A percentile compares a stretch with the other conserved stretches of the same genome.
Evolutionary conservation across 2,797 vertebrate species (phyloP).

Genomic region (Lepilemur septentrionalis): DNA sequence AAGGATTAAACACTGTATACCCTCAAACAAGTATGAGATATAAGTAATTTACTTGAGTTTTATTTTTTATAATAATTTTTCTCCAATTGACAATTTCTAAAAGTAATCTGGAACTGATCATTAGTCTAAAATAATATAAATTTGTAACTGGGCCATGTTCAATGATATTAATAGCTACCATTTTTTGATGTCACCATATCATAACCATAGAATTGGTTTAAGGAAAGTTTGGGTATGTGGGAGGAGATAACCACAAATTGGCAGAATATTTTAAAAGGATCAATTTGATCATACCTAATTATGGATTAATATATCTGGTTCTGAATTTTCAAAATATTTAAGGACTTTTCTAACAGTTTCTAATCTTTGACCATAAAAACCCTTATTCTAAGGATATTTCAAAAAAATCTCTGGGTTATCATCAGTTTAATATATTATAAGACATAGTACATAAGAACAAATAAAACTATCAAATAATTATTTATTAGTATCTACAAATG

Average conservation of each 20-base stretch:
- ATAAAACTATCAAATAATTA: background rate
- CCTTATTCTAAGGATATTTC: slow-evolving; percentile 8
- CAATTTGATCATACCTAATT: background rate
- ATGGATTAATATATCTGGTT: background rate
- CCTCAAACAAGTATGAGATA: background rate
- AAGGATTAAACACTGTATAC: background rate
- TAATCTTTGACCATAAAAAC: background rate
- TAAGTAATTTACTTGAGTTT: slow-evolving; percentile 19
- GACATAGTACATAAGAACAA: background rate
- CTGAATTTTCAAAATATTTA: slow-evolving; percentile 50
- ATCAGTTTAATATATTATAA: slow-evolving; percentile 22
- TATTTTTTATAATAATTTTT: background rate
- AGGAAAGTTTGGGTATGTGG: background rate
- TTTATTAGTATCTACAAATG: background rate
- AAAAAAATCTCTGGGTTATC: slow-evolving; percentile 1
- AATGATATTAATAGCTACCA: background rate
- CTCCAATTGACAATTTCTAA: background rate
- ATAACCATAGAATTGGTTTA: background rate
- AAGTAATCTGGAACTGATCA: background rate
- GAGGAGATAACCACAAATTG: background rate
- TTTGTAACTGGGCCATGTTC: background rate
- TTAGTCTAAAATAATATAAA: slow-evolving; percentile 6
- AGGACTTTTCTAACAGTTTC: background rate
- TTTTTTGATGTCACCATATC: background rate
- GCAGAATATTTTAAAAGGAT: background rate